These are phyloP conservation scores for Biston betularia DNA, from an alignment of 2,888 invertebrate species.

Conservation along the genomic window DNA sequence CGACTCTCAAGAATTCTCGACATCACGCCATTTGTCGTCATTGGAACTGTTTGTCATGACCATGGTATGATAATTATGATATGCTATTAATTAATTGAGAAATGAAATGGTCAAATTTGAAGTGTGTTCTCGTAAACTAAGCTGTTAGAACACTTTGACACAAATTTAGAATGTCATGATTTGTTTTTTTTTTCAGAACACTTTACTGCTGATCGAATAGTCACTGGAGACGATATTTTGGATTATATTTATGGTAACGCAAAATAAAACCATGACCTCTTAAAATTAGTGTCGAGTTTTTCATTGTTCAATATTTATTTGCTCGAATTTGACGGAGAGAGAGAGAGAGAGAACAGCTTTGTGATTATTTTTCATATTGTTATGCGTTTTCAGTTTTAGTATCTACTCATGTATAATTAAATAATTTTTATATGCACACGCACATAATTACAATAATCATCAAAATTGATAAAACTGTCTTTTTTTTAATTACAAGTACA, in stretches of 20 bases:
- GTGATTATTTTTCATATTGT: no score
- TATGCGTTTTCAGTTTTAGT: background rate
- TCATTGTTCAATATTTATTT: no score
- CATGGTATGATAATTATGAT: background rate
- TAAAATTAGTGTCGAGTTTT: no score
- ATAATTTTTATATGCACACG: background rate
- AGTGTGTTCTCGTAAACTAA: no score
- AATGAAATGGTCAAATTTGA: no score
- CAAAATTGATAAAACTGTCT: no score
- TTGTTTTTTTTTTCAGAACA: slow-evolving; percentile 29
- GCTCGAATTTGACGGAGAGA: no score
- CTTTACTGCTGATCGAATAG: slow-evolving; percentile 25
- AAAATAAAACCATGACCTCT: background rate
- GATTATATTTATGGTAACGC: slow-evolving; percentile 29
- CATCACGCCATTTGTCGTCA: slow-evolving; percentile 90
- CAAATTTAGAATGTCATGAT: background rate
- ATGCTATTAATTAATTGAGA: no score
- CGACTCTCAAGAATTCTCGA: slow-evolving; percentile 91
- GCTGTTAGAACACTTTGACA: no score
- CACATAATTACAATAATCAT: background rate
- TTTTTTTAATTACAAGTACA: no score
- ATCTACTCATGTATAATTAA: background rate
- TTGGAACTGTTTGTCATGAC: slow-evolving; percentile 59
- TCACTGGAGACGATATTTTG: slow-evolving; percentile 33
- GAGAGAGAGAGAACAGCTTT: no score